Evolutionary conservation across 2,888 invertebrate genomes (phyloP), one percentile per base, ranked within the genome.

Genomic region (Ditula angustiorana): DNA sequence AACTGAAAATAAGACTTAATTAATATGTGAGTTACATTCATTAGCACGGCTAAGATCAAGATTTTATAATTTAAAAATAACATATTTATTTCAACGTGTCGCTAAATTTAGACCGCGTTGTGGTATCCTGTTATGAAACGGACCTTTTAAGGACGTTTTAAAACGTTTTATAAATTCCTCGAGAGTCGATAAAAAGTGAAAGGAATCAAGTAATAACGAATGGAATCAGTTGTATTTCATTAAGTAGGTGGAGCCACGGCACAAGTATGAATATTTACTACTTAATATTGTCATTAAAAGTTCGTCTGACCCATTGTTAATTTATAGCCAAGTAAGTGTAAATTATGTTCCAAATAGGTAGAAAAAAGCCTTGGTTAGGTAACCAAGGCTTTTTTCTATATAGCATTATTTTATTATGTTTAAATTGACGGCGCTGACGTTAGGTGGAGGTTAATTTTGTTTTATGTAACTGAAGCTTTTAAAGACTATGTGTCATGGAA

Each of bases 101-200:
- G 13, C 50, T 63, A 57, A 57, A 50, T 30, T 50, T 44, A 62
- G 30, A 33, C 16, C 28, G 21, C 35, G 26, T 10, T 3, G 8
- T 11, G 35, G 23, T 46, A 23, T 55, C 30, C 46, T 53, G 61
- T 52, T 41, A 50, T 24, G 30, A 56, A 49, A 57, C 35, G 37
- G 16, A 26, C 21, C 47, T 37, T 26, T 26, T 21, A 50, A 50
- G 10, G 41, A 41, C 10, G 19, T 28, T 37, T 19, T 8, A 26
- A 33, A 35, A 11, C 21, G 26, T 33, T 21, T 5, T 35, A n/a
- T 57, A 26, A 19, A 57, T 50, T 63, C 5, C 24, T 52, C 33
- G 19, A 21, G 24, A 58, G 16, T 33, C 16, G 13, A 52, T 56
- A 56, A 63, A 63, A 63, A 63, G 63, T 63, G 63, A 63, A 63